Conservation (phyloP, 2,113 vertebrate genomes). For the Tetrax tetrax region DNA sequence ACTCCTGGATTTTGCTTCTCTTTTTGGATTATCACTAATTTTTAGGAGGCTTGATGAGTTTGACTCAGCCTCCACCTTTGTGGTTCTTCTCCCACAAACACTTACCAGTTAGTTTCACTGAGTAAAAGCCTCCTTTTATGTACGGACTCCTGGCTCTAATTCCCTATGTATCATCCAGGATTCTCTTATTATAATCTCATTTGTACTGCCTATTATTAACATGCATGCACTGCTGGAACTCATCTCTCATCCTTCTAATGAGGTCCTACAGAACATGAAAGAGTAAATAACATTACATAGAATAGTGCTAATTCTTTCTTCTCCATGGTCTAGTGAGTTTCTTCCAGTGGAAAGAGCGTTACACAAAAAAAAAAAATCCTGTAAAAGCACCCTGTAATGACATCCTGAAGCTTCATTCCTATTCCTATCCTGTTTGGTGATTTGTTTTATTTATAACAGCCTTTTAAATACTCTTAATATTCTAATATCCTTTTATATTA, state of each 20-base stretch:
- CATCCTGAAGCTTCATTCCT: not conserved
- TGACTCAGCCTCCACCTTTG: not conserved
- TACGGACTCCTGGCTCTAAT: not conserved
- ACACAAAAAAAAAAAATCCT: not conserved
- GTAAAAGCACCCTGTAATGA: not conserved
- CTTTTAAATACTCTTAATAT: conserved; percentile 4
- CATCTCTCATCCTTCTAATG: not conserved
- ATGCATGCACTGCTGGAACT: not conserved
- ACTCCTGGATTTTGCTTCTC: not conserved
- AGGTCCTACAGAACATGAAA: not conserved
- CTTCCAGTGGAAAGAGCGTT: not conserved
- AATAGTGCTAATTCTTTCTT: not conserved
- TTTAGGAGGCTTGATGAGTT: not conserved
- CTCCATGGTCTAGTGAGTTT: not conserved
- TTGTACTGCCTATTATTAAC: conserved; percentile 34
- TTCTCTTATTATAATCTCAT: conserved; percentile 36
- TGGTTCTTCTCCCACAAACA: not conserved
- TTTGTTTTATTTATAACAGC: not conserved
- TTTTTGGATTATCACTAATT: not conserved
- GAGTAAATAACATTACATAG: not conserved
- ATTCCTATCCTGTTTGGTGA: not conserved
- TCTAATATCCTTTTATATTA: not conserved
- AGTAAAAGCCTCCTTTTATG: not conserved
- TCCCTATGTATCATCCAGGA: not conserved
- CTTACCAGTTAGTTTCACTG: not conserved